Percentiles rank a stretch among this genome's conserved stretches.
Conservation (phyloP, 2,113 vertebrate genomes). For the Thoracochromis brauschi region DNA sequence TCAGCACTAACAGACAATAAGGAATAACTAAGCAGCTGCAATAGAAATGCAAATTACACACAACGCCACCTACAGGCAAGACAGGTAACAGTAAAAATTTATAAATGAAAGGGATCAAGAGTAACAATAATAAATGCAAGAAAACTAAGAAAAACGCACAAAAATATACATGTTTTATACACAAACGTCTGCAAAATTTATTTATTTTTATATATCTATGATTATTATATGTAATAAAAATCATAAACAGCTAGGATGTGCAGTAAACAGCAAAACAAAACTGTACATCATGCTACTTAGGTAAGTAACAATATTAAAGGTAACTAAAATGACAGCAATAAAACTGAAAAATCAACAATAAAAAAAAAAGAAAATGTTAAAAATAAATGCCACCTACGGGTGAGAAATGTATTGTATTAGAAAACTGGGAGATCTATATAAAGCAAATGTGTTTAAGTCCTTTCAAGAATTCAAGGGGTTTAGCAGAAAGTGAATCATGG, state of each 20-base stretch:
- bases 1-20: neutral
- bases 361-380: neutral
- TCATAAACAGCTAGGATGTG: neutral
- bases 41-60: neutral
- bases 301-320: neutral
- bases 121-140: neutral
- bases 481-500: neutral
- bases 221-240: neutral
- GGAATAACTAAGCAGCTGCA: neutral
- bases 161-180: neutral
- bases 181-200: neutral
- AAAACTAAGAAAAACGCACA: neutral
- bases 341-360: neutral
- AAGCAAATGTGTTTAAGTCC: neutral
- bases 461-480: neutral
- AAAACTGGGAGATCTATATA: neutral
- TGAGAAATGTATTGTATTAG: neutral
- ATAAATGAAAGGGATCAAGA: neutral
- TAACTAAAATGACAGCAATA: neutral
- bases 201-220: neutral
- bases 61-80: neutral
- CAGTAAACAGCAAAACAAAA: neutral
- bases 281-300: neutral
- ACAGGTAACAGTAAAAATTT: neutral
- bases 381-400: neutral